Evolutionary conservation across 2,888 invertebrate species (phyloP).

Genomic region (Drosophila setosimentum): DNA sequence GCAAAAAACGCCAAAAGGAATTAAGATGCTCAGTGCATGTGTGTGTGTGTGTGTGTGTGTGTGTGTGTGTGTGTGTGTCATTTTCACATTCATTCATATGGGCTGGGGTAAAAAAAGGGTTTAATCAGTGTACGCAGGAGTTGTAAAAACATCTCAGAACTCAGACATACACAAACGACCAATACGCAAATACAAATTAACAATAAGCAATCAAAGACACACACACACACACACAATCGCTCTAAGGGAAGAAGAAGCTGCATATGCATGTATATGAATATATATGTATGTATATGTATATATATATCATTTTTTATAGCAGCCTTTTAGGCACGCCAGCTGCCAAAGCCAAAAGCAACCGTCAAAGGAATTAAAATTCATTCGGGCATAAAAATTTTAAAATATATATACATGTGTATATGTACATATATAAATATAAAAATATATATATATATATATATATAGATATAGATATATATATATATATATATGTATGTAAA

Average conservation of each 20-base stretch:
- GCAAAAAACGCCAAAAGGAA: slow-evolving; percentile 77
- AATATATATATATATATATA: slow-evolving; percentile 21
- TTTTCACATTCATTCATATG: slow-evolving; percentile 57
- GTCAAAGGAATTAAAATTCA: slow-evolving; percentile 85
- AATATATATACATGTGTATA: slow-evolving; percentile 71
- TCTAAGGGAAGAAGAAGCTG: slow-evolving; percentile 11
- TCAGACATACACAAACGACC: slow-evolving; percentile 43
- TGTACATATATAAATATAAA: slow-evolving; percentile 35
- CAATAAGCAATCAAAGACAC: slow-evolving; percentile 78
- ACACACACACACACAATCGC: slow-evolving; percentile 32
- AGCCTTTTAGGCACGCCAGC: slow-evolving; percentile 75
- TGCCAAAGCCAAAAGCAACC: slow-evolving; percentile 76
- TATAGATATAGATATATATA: slow-evolving; percentile 65
- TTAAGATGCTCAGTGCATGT: slow-evolving; percentile 57
- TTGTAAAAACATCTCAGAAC: slow-evolving; percentile 48
- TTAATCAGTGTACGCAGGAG: slow-evolving; percentile 68
- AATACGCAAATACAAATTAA: slow-evolving; percentile 79
- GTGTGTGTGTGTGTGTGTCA: slow-evolving; percentile 41
- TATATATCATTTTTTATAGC: slow-evolving; percentile 42
- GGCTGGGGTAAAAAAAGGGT: slow-evolving; percentile 73
- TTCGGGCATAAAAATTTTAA: slow-evolving; percentile 85
- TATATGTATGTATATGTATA: background rate
- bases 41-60: slow-evolving; percentile 24
- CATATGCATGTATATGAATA: slow-evolving; percentile 8
- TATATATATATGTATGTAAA: slow-evolving; percentile 11